Evolutionary conservation across 1,140 invertebrate species (phyloP), one percentile per base, ranked within the genome.

Genomic region (Caerostris darwini): DNA sequence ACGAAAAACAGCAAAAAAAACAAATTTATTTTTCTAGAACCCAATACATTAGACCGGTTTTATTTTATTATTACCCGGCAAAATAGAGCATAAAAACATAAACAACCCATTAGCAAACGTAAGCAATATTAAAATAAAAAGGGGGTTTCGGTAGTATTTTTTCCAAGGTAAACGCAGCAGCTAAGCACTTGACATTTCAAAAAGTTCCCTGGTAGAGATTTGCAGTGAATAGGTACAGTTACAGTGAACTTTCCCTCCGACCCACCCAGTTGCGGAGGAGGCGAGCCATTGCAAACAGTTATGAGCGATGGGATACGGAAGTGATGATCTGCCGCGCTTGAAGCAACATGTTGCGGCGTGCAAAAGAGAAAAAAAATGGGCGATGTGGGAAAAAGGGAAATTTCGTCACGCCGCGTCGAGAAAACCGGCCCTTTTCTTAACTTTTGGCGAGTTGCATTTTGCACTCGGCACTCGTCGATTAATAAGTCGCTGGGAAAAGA

Each of bases 311-410:
- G 8, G 71, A 77, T 50, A 50, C 71, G 71, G 71, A 77, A 77
- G 71, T 53, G 34, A 69, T 12, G 81, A 50, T 87, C n/a, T 61
- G 50, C 85, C 19, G 58, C 34, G 34, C 59, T 61, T 87, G 85
- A 87, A 61, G 57, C 19, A 87, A 61, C 85, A 87, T 87, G 85
- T 87, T 87, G 57, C 58, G 8, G 58, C 85, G 19, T 58, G 85
- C n/a, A 10, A 19, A 56, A n/a, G 56, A 56, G 53, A 57, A 56
- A 54, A n/a, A 85, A 6, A 12, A n/a, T 53, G 56, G 17, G 56
- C 19, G 58, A 6, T n/a, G 85, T 87, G 85, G 85, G 85, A 58
- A 86, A 58, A 71, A 61, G 34, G n/a, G 17, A 87, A 53, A 85
- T 56, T 85, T 64, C 85, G 58, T 87, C 85, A 87, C 58, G 85